These are phyloP conservation scores for Halcyon malimbica DNA, from an alignment of 2,113 vertebrate species.

Conservation along the genomic window DNA sequence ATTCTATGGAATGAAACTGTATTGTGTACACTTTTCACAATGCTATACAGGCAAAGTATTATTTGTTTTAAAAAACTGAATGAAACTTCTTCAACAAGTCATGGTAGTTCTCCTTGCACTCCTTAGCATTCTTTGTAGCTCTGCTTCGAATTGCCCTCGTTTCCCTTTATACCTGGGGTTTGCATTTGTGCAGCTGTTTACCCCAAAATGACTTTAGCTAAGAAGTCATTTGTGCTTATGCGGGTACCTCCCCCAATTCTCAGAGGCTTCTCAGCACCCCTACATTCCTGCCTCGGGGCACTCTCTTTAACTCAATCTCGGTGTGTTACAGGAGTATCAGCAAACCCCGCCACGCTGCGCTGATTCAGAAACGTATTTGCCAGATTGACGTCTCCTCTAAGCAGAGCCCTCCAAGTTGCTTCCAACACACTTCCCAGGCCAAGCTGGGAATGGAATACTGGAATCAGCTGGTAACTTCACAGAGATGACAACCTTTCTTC, in stretches of 20 bases:
- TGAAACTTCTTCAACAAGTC: background rate
- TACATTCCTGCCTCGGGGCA: background rate
- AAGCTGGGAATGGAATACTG: background rate
- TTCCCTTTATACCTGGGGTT: background rate
- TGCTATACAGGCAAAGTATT: background rate
- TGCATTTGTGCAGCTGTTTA: background rate
- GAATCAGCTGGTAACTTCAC: background rate
- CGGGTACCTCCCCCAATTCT: background rate
- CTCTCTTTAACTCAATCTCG: background rate
- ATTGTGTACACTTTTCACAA: background rate
- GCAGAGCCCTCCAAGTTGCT: background rate
- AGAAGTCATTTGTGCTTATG: background rate
- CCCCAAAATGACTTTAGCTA: background rate
- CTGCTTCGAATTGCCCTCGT: background rate
- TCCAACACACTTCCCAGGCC: background rate
- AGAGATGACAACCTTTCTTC: background rate
- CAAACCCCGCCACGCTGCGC: background rate
- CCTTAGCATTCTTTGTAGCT: background rate
- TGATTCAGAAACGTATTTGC: background rate
- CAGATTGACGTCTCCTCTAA: rapidly evolving
- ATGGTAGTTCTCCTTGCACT: background rate
- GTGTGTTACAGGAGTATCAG: background rate
- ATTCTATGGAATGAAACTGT: background rate
- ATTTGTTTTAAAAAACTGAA: background rate
- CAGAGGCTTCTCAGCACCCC: background rate